Evolutionary conservation across 2,888 invertebrate species (phyloP).

Genomic region (Eupeodes latifasciatus): DNA sequence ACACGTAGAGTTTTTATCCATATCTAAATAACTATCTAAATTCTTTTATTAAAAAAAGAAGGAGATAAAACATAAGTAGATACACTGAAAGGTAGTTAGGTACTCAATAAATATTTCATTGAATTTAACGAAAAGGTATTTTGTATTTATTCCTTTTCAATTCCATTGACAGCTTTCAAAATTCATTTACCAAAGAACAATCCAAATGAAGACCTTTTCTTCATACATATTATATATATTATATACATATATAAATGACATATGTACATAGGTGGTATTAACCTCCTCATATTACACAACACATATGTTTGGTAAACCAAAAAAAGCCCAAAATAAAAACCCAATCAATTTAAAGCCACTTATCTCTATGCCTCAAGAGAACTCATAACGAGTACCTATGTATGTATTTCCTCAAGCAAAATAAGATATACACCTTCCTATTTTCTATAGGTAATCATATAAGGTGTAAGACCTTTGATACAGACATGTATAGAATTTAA

Average conservation of each 20-base stretch:
- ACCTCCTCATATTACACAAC: no score
- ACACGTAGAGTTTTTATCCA: background rate
- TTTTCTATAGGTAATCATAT: background rate
- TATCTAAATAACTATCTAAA: background rate
- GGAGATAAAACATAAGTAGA: background rate
- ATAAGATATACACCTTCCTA: background rate
- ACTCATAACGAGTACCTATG: background rate
- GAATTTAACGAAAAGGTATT: conserved; percentile 3
- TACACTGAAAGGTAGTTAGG: background rate
- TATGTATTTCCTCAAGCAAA: background rate
- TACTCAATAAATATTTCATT: conserved; percentile 17
- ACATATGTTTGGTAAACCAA: background rate
- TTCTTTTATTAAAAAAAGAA: background rate
- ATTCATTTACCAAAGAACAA: conserved; percentile 10
- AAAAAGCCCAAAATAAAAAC: background rate
- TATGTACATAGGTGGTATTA: no score
- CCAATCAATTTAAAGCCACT: conserved; percentile 56
- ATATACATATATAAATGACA: background rate
- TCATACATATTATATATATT: no score
- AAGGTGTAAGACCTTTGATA: background rate
- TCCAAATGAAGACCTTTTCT: conserved; percentile 9
- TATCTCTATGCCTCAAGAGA: conserved; percentile 20
- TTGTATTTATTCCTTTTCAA: conserved; percentile 5
- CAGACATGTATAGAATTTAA: background rate
- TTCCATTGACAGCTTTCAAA: conserved; percentile 44